Evolutionary conservation across 2,888 invertebrate genomes (phyloP).

Genomic region (Chrysopilus asiliformis): DNA sequence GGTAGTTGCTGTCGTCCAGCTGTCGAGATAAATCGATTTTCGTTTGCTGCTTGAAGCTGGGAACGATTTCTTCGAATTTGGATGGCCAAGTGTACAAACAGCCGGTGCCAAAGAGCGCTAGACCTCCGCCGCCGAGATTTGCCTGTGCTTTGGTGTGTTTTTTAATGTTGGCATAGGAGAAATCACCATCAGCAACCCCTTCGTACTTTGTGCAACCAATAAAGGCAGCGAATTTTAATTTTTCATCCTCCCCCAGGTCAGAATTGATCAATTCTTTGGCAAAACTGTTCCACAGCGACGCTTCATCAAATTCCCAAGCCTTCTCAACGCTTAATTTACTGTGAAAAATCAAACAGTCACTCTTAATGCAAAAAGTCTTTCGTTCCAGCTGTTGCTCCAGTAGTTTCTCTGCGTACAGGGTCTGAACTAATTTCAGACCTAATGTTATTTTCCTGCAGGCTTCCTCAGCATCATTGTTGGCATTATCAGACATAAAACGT

Average conservation of each 20-base stretch:
- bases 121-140: constrained; percentile 83
- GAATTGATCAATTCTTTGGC: constrained; percentile 74
- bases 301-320: constrained; percentile 58
- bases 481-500: constrained; percentile 48
- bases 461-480: constrained; percentile 42
- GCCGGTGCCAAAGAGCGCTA: constrained; percentile 82
- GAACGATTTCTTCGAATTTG: constrained; percentile 49
- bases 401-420: constrained; percentile 76
- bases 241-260: constrained; percentile 41
- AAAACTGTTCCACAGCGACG: constrained; percentile 72
- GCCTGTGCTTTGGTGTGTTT: constrained; percentile 65
- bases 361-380: constrained; percentile 70
- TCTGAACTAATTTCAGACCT: constrained; percentile 69
- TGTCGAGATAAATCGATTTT: constrained; percentile 56
- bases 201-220: constrained; percentile 74
- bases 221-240: constrained; percentile 76
- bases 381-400: constrained; percentile 61
- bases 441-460: constrained; percentile 64
- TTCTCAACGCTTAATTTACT: constrained; percentile 55
- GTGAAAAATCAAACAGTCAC: constrained; percentile 58
- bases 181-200: constrained; percentile 46
- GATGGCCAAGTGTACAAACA: constrained; percentile 86
- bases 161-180: constrained; percentile 55
- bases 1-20: constrained; percentile 87
- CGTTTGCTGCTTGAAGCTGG: constrained; percentile 35